Conservation (phyloP, 2,797 vertebrate species). For the Sylvilagus floridanus region DNA sequence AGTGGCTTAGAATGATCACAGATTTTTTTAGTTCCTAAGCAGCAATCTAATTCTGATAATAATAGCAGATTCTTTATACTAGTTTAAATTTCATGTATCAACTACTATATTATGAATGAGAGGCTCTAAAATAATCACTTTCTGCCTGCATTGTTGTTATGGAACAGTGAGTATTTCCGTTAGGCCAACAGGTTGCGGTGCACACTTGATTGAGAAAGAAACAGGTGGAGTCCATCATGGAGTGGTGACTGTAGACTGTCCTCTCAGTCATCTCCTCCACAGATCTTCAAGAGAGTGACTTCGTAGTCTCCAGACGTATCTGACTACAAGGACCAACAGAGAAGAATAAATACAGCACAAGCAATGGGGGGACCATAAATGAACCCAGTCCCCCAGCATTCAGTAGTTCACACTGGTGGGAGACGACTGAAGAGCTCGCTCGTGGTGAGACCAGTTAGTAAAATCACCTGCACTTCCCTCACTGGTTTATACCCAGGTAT, state of each 20-base stretch:
- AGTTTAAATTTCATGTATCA: conserved; percentile 27
- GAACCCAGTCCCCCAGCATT: background rate
- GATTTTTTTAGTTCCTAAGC: conserved; percentile 31
- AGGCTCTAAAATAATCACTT: background rate
- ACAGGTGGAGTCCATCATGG: fast-evolving
- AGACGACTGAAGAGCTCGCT: background rate
- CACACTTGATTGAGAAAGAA: conserved; percentile 11
- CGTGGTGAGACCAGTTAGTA: background rate
- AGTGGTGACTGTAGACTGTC: background rate
- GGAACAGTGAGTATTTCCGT: background rate
- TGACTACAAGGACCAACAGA: conserved; percentile 79
- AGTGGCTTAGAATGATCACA: conserved; percentile 26
- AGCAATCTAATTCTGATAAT: conserved; percentile 1
- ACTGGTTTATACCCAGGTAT: background rate
- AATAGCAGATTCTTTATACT: conserved; percentile 18
- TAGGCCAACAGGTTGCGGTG: conserved; percentile 33
- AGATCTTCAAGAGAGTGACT: conserved; percentile 84
- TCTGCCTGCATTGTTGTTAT: conserved; percentile 52
- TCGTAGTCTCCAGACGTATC: conserved; percentile 87
- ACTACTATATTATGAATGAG: conserved; percentile 1
- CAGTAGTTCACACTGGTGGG: background rate
- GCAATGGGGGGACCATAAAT: background rate
- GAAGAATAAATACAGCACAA: background rate
- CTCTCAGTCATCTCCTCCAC: conserved; percentile 85
- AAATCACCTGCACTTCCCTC: background rate